Evolutionary conservation across 2,797 vertebrate genomes (phyloP).

Genomic region (Neomorphus geoffroyi): DNA sequence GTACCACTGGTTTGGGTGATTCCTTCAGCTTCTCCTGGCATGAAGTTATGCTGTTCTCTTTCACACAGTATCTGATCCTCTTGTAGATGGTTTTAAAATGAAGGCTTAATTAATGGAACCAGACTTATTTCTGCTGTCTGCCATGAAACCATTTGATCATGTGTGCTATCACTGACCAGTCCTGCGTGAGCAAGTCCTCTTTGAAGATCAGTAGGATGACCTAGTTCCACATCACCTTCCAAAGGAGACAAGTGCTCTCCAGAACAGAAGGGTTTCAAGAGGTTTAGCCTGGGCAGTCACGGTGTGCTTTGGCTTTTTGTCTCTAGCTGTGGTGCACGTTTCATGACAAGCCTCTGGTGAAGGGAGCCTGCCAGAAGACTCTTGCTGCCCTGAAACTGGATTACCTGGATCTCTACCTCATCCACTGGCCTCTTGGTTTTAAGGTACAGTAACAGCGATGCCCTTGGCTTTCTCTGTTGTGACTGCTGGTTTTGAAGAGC

Average conservation of each 20-base stretch:
- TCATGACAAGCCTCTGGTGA: conserved; percentile 79
- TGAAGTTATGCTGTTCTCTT: not conserved
- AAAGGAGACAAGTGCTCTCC: not conserved
- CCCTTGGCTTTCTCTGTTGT: not conserved
- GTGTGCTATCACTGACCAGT: not conserved
- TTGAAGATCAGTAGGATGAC: not conserved
- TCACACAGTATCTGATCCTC: not conserved
- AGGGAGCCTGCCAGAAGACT: conserved; percentile 78
- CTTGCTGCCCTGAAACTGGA: conserved; percentile 77
- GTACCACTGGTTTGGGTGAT: accelerated
- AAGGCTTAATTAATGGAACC: not conserved
- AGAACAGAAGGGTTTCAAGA: not conserved
- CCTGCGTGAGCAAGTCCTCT: not conserved
- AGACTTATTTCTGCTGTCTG: not conserved
- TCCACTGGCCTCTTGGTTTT: conserved; percentile 78
- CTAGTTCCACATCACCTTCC: not conserved
- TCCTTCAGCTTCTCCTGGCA: not conserved
- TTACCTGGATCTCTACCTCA: conserved; percentile 84
- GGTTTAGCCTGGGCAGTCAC: not conserved
- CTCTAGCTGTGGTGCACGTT: conserved; percentile 81
- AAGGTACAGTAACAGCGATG: not conserved
- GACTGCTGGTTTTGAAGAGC: not conserved
- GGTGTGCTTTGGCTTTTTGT: not conserved
- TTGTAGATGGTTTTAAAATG: not conserved
- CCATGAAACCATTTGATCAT: accelerated